A percentile compares a stretch with the other conserved stretches of the same genome.
Evolutionary conservation across 2,113 vertebrate genomes (phyloP).

Genomic region (Peromyscus maniculatus): DNA sequence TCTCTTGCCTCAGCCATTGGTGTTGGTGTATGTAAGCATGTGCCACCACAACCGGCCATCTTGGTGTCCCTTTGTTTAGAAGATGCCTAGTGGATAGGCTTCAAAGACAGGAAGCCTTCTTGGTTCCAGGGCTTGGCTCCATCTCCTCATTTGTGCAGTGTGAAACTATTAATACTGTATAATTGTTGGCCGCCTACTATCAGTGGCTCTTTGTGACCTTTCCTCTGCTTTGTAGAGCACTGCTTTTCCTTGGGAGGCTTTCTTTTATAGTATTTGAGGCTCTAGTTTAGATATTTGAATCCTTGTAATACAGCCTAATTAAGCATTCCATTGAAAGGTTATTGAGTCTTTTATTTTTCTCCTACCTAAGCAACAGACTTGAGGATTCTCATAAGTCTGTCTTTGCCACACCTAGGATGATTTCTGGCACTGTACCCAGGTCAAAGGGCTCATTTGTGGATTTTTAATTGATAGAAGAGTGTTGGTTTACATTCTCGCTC

Average conservation of each 20-base stretch:
- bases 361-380: not conserved
- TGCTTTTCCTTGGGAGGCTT: conserved; percentile 35
- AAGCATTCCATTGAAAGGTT: conserved; percentile 45
- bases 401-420: conserved; percentile 32
- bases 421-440: not conserved
- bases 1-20: not conserved
- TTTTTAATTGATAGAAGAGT: conserved; percentile 1
- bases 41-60: not conserved
- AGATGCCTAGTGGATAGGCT: not conserved
- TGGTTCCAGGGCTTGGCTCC: not conserved
- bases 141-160: not conserved
- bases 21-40: not conserved
- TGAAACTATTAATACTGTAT: conserved; percentile 64
- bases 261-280: conserved; percentile 28
- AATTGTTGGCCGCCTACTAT: not conserved
- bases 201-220: conserved; percentile 39
- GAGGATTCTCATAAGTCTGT: not conserved
- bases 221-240: not conserved
- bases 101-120: not conserved
- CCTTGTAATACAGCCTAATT: not conserved
- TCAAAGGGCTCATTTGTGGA: not conserved
- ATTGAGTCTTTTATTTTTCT: not conserved
- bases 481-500: not conserved
- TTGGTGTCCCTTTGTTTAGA: not conserved
- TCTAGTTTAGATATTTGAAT: not conserved